A percentile compares a stretch with the other conserved stretches of the same genome.
Conservation (phyloP, 2,797 vertebrate genomes). For the Pyrocephalus nanus region DNA sequence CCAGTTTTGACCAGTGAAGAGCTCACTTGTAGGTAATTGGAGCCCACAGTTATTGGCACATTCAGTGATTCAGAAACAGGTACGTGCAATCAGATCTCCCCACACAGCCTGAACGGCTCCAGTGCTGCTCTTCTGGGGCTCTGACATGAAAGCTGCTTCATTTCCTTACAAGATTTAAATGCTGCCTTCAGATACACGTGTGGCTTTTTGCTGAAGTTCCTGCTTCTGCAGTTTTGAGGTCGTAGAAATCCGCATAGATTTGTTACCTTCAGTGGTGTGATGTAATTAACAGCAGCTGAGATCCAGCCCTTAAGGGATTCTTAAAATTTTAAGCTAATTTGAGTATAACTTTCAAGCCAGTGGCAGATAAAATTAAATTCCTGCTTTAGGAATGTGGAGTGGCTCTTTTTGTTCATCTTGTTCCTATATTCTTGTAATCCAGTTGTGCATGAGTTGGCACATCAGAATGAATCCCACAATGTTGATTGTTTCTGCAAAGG, state of each 20-base stretch:
- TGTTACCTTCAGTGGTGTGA: not conserved
- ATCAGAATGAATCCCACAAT: not conserved
- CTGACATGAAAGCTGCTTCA: not conserved
- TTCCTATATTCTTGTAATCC: not conserved
- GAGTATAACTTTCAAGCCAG: constrained; percentile 22
- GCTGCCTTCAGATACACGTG: not conserved
- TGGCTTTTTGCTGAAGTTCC: not conserved
- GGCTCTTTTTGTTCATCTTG: not conserved
- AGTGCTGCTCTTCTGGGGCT: not conserved
- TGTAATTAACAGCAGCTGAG: not conserved
- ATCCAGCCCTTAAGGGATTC: not conserved
- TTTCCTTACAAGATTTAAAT: not conserved
- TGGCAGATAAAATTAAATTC: constrained; percentile 2
- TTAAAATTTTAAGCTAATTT: not conserved
- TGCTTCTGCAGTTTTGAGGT: not conserved
- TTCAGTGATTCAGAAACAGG: not conserved
- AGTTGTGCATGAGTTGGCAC: not conserved
- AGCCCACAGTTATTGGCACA: not conserved
- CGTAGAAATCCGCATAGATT: not conserved
- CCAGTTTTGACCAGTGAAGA: not conserved
- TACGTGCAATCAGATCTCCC: not conserved
- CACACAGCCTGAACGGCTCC: not conserved
- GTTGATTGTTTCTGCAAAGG: not conserved
- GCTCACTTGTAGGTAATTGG: constrained; percentile 27
- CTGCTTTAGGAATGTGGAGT: not conserved